A percentile compares a stretch with the other conserved stretches of the same genome.
These are phyloP conservation scores for Epinephelus moara DNA, from an alignment of 2,113 vertebrate genomes.

Conservation along the genomic window DNA sequence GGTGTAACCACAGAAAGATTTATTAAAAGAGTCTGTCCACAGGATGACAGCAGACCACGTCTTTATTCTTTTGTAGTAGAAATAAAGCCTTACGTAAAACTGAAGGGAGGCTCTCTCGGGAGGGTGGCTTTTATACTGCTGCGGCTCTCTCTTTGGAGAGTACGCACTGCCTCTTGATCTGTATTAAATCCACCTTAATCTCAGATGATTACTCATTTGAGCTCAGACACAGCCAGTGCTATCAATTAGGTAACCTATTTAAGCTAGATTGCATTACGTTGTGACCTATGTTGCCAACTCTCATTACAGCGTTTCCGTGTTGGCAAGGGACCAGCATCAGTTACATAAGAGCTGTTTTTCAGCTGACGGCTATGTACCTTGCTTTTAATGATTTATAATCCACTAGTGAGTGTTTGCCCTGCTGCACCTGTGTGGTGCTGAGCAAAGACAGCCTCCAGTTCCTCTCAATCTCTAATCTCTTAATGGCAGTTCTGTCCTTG, in stretches of 20 bases:
- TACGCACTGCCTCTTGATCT: slow-evolving; percentile 33
- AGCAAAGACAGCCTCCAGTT: slow-evolving; percentile 32
- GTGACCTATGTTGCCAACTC: slow-evolving; percentile 45
- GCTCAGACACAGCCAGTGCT: slow-evolving; percentile 20
- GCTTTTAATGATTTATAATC: slow-evolving; percentile 56
- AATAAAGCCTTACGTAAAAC: slow-evolving; percentile 22
- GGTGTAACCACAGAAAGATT: slow-evolving; percentile 31
- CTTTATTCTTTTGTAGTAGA: slow-evolving; percentile 37
- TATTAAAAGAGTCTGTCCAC: slow-evolving; percentile 14
- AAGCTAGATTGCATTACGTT: slow-evolving; percentile 35
- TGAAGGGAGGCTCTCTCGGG: slow-evolving; percentile 18
- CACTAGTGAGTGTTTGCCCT: slow-evolving; percentile 15
- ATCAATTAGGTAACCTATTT: slow-evolving; percentile 51
- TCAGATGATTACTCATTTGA: slow-evolving; percentile 55
- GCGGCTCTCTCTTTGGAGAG: slow-evolving; percentile 18
- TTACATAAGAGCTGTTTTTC: slow-evolving; percentile 56
- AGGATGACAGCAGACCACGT: slow-evolving; percentile 9
- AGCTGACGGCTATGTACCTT: slow-evolving; percentile 43
- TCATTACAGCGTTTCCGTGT: slow-evolving; percentile 42
- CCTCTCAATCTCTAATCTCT: slow-evolving; percentile 25
- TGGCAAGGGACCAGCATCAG: slow-evolving; percentile 29
- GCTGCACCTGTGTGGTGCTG: slow-evolving; percentile 24
- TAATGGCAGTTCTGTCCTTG: slow-evolving; percentile 34
- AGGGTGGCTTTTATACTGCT: slow-evolving; percentile 2
- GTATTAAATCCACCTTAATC: slow-evolving; percentile 53